Evolutionary conservation across 1,140 invertebrate species (phyloP).

Genomic region (Agrypnia vestita): DNA sequence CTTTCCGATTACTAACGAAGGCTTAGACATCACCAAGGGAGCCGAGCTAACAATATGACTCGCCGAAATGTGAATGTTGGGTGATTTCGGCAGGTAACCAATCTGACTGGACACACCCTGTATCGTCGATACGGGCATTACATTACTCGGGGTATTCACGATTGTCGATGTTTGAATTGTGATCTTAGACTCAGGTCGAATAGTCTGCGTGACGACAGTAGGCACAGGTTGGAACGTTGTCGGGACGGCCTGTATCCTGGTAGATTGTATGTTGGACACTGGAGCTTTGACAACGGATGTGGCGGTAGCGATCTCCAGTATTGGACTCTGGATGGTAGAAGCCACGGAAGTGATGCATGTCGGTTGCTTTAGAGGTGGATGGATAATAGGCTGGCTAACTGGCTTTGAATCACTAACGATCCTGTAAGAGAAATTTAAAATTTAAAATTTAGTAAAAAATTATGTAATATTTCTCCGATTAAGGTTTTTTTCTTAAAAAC

Average conservation of each 20-base stretch:
- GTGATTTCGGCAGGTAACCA: constrained; percentile 21
- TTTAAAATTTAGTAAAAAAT: not conserved
- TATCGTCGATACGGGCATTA: not conserved
- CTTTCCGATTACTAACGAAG: not conserved
- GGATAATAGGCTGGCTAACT: not conserved
- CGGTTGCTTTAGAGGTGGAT: constrained; percentile 29
- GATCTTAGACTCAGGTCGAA: constrained; percentile 30
- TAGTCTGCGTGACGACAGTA: not conserved
- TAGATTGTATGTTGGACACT: constrained; percentile 48
- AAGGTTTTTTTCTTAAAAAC: too few species aligned
- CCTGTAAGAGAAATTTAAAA: constrained; percentile 44
- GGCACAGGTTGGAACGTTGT: not conserved
- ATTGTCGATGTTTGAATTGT: constrained; percentile 28
- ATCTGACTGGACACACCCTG: constrained; percentile 7
- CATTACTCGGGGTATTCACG: constrained; percentile 3
- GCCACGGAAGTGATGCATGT: constrained; percentile 49
- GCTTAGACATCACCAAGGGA: constrained; percentile 15
- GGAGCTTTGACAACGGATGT: constrained; percentile 53
- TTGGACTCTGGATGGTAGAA: constrained; percentile 6
- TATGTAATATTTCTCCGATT: too few species aligned
- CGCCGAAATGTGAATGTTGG: constrained; percentile 15
- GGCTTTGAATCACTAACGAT: constrained; percentile 44
- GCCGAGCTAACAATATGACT: constrained; percentile 14
- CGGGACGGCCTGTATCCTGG: constrained; percentile 44
- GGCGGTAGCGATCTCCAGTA: constrained; percentile 15